phyloP scores from a whole-genome alignment of 1,140 invertebrate genomes.

The Araneus ventricosus region DNA sequence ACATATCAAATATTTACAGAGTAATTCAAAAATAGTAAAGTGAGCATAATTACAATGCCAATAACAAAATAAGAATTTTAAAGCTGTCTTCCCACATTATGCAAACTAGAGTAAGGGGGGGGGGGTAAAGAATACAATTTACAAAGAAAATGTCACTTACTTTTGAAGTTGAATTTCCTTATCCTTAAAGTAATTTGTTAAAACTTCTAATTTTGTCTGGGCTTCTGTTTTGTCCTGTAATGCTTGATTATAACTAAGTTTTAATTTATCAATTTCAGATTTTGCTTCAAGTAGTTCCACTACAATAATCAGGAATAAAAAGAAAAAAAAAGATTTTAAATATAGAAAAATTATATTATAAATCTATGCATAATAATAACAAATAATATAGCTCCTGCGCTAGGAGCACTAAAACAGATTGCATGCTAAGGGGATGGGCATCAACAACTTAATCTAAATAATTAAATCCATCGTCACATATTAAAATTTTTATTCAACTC shows the following conservation, averaged over 20 bases:
- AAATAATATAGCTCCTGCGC: too few relatives aligned
- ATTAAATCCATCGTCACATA: too few relatives aligned
- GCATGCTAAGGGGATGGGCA: too few relatives aligned
- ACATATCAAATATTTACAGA: too few relatives aligned
- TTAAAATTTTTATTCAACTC: too few relatives aligned
- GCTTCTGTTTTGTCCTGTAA: slow-evolving; percentile 87
- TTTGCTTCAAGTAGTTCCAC: slow-evolving; percentile 56
- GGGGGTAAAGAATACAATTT: neutral
- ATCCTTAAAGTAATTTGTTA: slow-evolving; percentile 93
- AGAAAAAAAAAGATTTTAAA: neutral
- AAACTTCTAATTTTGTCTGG: slow-evolving; percentile 89
- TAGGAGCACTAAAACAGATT: too few relatives aligned
- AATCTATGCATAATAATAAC: neutral
- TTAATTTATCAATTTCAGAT: slow-evolving; percentile 68
- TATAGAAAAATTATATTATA: neutral
- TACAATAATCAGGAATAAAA: neutral
- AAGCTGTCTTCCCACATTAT: too few relatives aligned
- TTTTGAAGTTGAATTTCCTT: slow-evolving; percentile 91
- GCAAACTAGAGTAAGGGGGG: neutral
- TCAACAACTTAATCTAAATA: too few relatives aligned
- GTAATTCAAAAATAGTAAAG: too few relatives aligned
- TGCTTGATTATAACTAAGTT: slow-evolving; percentile 69
- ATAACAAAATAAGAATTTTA: too few relatives aligned
- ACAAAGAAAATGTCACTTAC: slow-evolving; percentile 78
- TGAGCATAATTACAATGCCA: too few relatives aligned